phyloP scores from a whole-genome alignment of 2,888 invertebrate genomes.

The Lithophane ornitopus region DNA sequence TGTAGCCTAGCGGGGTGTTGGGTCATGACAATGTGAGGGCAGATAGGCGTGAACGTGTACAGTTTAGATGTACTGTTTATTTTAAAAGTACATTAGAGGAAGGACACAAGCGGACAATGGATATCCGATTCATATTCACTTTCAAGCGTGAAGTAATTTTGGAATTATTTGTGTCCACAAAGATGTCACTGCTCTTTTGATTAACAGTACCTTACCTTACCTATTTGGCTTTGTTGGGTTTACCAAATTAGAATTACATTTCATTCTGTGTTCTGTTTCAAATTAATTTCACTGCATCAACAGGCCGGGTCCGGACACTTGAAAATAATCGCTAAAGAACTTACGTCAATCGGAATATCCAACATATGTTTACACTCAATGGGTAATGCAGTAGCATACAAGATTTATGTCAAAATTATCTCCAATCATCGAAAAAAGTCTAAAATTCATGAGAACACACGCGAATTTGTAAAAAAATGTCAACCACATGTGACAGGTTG shows the following conservation, averaged over 20 bases:
- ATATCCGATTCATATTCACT: conserved; percentile 67
- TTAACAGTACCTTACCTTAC: conserved; percentile 12
- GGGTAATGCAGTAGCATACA: conserved; percentile 75
- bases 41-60: conserved; percentile 78
- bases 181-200: conserved; percentile 30
- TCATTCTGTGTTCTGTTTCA: background rate
- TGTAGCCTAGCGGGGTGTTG: conserved; percentile 85
- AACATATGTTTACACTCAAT: conserved; percentile 61
- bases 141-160: conserved; percentile 60
- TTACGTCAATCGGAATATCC: conserved; percentile 23
- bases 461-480: conserved; percentile 72
- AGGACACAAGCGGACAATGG: conserved; percentile 64
- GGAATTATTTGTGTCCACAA: conserved; percentile 58
- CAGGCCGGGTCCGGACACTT: conserved; percentile 23
- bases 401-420: conserved; percentile 70
- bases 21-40: conserved; percentile 72
- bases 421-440: conserved; percentile 62
- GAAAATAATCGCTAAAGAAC: conserved; percentile 25
- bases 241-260: conserved; percentile 13
- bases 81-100: conserved; percentile 66
- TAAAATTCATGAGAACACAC: conserved; percentile 75
- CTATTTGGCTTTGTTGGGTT: conserved; percentile 13
- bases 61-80: conserved; percentile 68
- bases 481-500: conserved; percentile 81
- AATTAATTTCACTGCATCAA: conserved; percentile 7